Evolutionary conservation across 2,888 invertebrate genomes (phyloP), one percentile per base, ranked within the genome.

Genomic region (Ennomos quercinarius): DNA sequence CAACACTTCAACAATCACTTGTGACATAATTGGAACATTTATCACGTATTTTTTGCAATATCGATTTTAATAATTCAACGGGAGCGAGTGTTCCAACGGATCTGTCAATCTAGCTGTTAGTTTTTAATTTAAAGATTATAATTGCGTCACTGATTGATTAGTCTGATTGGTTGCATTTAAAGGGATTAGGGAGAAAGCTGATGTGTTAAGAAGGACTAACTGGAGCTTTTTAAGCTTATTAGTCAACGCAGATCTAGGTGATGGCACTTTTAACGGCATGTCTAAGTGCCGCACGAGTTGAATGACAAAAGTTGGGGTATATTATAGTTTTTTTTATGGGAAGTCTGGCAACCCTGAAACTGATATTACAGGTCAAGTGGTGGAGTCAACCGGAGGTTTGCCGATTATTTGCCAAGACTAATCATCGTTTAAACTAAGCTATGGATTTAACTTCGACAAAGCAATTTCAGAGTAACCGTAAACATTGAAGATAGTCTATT

Each of bases 11-110:
- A 76, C 80, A 77, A 80, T 83, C 84, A 79, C 77, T 78, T 75
- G 74, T 74, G 78, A 80, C 75, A 74, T 76, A 86, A 83, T 77
- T 84, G 79, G 86, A 80, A 73, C 86, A 80, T 70, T 78, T 77
- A 76, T 76, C 69, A 64, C 68, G 44, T 50, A 59, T 36, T 64
- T 79, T 81, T 81, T 74, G 81, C 82, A 80, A 76, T 63, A 70
- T 56, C 55, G 51, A 56, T 51, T 60, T 56, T 67, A 70, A 76
- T 73, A 68, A 67, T 67, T 70, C 63, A 64, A 66, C 66, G 63
- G 64, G 61, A 61, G 66, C 70, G 73, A 73, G 27, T 27, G 27
- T 27, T 4, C 27, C 27, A 27, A 67, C 72, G 69, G 74, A 77
- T 75, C 80, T 74, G 85, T 85, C 86, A 84, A 78, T 81, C 82